Conservation (phyloP, 1,140 invertebrate species). For the Bombyx mandarina region DNA sequence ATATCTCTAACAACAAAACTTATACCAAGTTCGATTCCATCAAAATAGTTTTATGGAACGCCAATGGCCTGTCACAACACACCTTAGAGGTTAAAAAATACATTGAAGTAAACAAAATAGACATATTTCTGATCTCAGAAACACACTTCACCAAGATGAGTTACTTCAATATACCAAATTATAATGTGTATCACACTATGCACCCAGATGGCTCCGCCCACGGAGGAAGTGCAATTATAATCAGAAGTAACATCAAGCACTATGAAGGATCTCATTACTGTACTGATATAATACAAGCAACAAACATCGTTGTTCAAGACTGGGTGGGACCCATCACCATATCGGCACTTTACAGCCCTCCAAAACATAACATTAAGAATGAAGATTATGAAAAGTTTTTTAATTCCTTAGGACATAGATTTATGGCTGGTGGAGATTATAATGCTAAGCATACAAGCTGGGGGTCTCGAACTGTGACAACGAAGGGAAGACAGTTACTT, state of each 20-base stretch:
- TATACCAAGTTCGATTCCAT: too few species aligned
- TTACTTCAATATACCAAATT: slow-evolving; percentile 8
- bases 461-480: too few species aligned
- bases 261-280: slow-evolving; percentile 7
- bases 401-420: too few species aligned
- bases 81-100: slow-evolving; percentile 10
- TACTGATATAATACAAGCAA: slow-evolving; percentile 20
- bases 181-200: slow-evolving; percentile 12
- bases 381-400: slow-evolving; percentile 20
- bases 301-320: slow-evolving; percentile 23
- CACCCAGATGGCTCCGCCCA: slow-evolving; percentile 13
- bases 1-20: too few species aligned
- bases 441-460: too few species aligned
- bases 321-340: slow-evolving; percentile 18
- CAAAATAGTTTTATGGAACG: too few species aligned
- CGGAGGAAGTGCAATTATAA: slow-evolving; percentile 7
- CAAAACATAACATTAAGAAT: slow-evolving; percentile 27
- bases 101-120: too few species aligned
- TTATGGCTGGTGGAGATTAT: too few species aligned
- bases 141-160: slow-evolving; percentile 17
- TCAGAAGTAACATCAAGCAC: slow-evolving; percentile 13
- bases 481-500: too few species aligned
- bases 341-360: slow-evolving; percentile 43
- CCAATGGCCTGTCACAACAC: slow-evolving; percentile 13
- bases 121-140: slow-evolving; percentile 13